A percentile compares a stretch with the other conserved stretches of the same genome.
These are phyloP conservation scores for Rhipidura dahli DNA, from an alignment of 2,113 vertebrate genomes.

Conservation along the genomic window DNA sequence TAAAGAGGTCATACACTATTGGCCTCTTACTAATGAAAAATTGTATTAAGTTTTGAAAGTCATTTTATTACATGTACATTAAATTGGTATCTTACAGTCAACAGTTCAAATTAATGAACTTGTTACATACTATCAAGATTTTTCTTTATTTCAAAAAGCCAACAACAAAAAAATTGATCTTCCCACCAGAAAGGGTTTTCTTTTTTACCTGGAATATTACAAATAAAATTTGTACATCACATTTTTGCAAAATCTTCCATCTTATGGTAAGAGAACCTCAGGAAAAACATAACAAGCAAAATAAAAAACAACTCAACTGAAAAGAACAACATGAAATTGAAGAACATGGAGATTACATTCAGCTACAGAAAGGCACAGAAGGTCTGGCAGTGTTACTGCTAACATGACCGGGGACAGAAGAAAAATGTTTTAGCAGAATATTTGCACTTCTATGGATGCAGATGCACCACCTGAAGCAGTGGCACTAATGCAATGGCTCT, in stretches of 20 bases:
- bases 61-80: neutral
- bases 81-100: neutral
- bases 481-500: neutral
- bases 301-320: neutral
- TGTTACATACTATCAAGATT: neutral
- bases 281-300: neutral
- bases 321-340: neutral
- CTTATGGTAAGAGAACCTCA: neutral
- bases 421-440: neutral
- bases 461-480: slow-evolving; percentile 15
- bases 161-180: neutral
- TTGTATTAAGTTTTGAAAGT: neutral
- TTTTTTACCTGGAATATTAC: neutral
- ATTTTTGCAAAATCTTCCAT: neutral
- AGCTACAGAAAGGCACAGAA: neutral
- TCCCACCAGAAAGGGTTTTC: accelerated
- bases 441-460: neutral
- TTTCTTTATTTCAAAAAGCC: neutral
- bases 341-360: neutral
- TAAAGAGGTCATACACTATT: neutral
- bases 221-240: neutral
- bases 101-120: neutral
- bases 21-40: neutral
- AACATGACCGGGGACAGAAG: neutral
- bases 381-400: neutral